Conservation (phyloP, 2,888 invertebrate species). For the Blastobasis adustella region DNA sequence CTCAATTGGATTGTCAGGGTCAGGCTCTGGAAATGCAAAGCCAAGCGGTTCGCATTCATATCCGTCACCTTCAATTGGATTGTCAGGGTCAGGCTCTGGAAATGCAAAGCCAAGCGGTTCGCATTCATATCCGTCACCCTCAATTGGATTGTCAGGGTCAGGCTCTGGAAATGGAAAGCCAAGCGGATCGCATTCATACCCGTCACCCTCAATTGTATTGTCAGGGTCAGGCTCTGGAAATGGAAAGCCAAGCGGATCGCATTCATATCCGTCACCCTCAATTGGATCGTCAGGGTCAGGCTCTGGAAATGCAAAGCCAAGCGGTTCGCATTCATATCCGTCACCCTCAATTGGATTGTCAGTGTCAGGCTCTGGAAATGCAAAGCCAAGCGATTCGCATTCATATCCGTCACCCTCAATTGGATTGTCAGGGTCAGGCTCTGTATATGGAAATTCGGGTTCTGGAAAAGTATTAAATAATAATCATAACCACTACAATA, state of each 20-base stretch:
- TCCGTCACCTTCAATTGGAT: slow-evolving; percentile 11
- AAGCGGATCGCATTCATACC: not conserved
- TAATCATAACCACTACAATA: too few species aligned
- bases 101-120: not conserved
- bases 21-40: slow-evolving; percentile 4
- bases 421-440: slow-evolving; percentile 19
- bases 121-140: slow-evolving; percentile 6
- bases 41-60: not conserved
- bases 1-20: slow-evolving; percentile 2
- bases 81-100: slow-evolving; percentile 16
- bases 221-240: slow-evolving; percentile 16
- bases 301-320: slow-evolving; percentile 2
- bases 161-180: slow-evolving; percentile 4
- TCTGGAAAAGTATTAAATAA: not conserved
- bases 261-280: slow-evolving; percentile 7
- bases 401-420: slow-evolving; percentile 11
- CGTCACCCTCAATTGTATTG: slow-evolving; percentile 12
- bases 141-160: slow-evolving; percentile 18
- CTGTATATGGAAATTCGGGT: slow-evolving; percentile 1
- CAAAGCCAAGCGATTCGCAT: too few species aligned
- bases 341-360: slow-evolving; percentile 16
- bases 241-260: not conserved
- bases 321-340: slow-evolving; percentile 11
- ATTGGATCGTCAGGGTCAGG: slow-evolving; percentile 19
- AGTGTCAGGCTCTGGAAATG: slow-evolving; percentile 12